Conservation (phyloP, 2,888 invertebrate genomes). For the Cataglyphis livida region DNA sequence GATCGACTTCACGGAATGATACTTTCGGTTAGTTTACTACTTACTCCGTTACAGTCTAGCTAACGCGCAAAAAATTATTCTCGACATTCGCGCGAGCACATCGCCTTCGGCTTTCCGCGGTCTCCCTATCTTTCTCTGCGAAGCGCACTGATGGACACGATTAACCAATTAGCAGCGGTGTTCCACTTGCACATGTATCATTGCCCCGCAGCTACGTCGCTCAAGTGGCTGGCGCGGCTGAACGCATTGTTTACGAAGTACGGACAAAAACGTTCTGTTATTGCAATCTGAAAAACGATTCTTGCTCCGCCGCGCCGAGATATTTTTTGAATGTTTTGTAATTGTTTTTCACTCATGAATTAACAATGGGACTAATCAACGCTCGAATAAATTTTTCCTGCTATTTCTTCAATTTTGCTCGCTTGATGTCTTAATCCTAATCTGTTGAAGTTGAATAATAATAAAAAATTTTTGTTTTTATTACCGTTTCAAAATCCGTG, state of each 20-base stretch:
- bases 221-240: conserved; percentile 12
- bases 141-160: conserved; percentile 71
- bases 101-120: conserved; percentile 60
- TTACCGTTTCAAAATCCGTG: background rate
- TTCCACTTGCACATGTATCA: conserved; percentile 59
- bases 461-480: background rate
- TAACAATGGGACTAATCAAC: background rate
- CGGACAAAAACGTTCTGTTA: conserved; percentile 20
- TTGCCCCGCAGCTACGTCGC: conserved; percentile 22
- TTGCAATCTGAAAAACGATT: conserved; percentile 40
- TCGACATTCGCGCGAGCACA: conserved; percentile 27
- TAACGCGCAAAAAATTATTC: conserved; percentile 63
- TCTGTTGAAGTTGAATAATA: background rate
- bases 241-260: conserved; percentile 15
- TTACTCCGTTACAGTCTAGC: conserved; percentile 49
- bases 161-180: conserved; percentile 73
- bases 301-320: background rate
- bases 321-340: conserved; percentile 39
- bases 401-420: background rate
- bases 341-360: background rate
- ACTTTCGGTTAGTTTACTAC: conserved; percentile 65
- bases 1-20: conserved; percentile 65
- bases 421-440: background rate
- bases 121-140: conserved; percentile 44
- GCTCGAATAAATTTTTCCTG: conserved; percentile 8